Evolutionary conservation across 2,888 invertebrate genomes (phyloP).

Genomic region (Pristionchus maxplancki): DNA sequence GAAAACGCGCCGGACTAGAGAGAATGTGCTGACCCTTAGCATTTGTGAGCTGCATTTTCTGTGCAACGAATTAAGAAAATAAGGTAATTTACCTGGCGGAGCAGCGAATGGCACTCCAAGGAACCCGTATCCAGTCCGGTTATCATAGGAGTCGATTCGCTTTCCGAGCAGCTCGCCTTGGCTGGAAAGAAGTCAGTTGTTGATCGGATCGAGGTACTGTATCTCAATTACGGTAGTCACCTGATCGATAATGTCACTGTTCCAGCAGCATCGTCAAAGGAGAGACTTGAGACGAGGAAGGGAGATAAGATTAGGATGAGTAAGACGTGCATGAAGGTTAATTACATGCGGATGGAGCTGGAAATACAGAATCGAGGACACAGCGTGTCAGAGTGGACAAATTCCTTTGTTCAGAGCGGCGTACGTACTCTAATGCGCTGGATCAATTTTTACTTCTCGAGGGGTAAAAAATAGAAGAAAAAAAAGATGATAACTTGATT

Average conservation of each 20-base stretch:
- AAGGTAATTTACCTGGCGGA: background rate
- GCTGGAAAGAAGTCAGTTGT: background rate
- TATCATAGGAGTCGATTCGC: conserved; percentile 40
- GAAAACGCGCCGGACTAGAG: too few species aligned
- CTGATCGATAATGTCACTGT: background rate
- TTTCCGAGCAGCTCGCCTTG: conserved; percentile 23
- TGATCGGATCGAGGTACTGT: background rate
- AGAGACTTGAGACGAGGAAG: background rate
- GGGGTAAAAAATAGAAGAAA: too few species aligned
- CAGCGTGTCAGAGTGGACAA: too few species aligned
- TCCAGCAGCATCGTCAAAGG: background rate
- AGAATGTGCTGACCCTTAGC: too few species aligned
- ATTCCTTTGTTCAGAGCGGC: too few species aligned
- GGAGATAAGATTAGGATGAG: background rate
- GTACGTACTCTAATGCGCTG: too few species aligned
- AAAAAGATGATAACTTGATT: too few species aligned
- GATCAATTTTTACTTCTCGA: too few species aligned
- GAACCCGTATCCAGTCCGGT: conserved; percentile 18
- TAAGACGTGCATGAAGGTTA: background rate
- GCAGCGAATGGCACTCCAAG: conserved; percentile 31
- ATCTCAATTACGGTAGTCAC: background rate
- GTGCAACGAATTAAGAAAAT: too few species aligned
- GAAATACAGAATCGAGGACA: too few species aligned
- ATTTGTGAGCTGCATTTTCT: too few species aligned
- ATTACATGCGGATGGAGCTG: too few species aligned